phyloP scores from a whole-genome alignment of 2,888 invertebrate species.

The Philaethria dido region DNA sequence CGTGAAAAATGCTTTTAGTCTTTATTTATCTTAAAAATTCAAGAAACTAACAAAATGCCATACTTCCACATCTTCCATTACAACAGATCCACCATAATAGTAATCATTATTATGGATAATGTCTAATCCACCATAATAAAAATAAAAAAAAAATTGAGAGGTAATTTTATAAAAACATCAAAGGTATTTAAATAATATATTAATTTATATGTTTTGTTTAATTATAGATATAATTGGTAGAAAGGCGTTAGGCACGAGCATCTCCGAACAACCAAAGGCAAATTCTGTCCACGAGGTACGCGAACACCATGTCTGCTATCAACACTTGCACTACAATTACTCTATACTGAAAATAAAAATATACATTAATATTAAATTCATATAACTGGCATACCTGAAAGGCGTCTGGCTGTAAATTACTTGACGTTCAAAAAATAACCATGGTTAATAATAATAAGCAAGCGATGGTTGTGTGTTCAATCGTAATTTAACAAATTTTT shows the following conservation, averaged over 20 bases:
- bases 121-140: not conserved
- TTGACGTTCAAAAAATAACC: no score
- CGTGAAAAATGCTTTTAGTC: not conserved
- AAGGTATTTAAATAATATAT: not conserved
- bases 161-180: slow-evolving; percentile 3
- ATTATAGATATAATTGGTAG: no score
- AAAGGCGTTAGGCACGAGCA: slow-evolving; percentile 77
- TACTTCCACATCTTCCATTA: not conserved
- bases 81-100: not conserved
- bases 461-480: no score
- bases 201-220: not conserved
- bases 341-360: slow-evolving; percentile 89
- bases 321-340: slow-evolving; percentile 92
- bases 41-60: slow-evolving; percentile 1
- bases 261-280: slow-evolving; percentile 95
- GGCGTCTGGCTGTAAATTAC: no score
- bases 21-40: slow-evolving; percentile 3
- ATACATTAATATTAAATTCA: not conserved
- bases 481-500: no score
- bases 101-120: not conserved
- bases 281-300: slow-evolving; percentile 92
- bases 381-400: no score
- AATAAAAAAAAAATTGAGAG: not conserved
- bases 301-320: slow-evolving; percentile 92
- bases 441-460: no score